Base-by-base conservation (phyloP, 2,113 vertebrate genomes). In the Petrocephalus zakoni region DNA sequence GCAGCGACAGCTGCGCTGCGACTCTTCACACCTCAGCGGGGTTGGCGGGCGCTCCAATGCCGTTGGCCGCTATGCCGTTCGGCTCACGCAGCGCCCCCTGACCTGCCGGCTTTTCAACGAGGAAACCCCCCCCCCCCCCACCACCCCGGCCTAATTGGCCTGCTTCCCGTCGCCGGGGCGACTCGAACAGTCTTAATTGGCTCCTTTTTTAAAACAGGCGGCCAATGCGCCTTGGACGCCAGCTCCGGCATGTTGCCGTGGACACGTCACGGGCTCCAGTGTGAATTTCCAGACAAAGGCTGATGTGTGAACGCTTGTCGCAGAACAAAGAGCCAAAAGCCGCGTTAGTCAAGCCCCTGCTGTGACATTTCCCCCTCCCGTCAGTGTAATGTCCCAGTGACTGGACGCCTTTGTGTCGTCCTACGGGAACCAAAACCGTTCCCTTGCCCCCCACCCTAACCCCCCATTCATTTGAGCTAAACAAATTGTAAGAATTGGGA, bases 111-210 rank as follows among this genome's bases (percentile, higher is more conserved):
- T 29, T 68, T 85, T 34, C 64, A 10, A 56, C 9, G 91, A 90
- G 89, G 90, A 90, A 87, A 29, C 10, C 2, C 25, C 61, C 61
- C n/a, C 61, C 8, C 88, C 92, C 92, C 93, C 83, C 90, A 90
- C 92, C 93, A 92, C 89, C 91, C 94, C 94, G 93, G 93, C 92
- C 93, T 96, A 95, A 96, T 95, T 95, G 94, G 94, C 94, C 92
- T 52, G 6, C 92, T 91, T 95, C 94, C 94, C 93, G 92, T 95
- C 90, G 92, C 92, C 89, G 64, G 94, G 89, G 93, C 91, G 92
- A 92, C 92, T 93, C 29, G 88, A 93, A 90, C 88, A 88, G 88
- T 94, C 89, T 90, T 95, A 95, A 95, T 95, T 95, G 94, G 93
- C 92, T 94, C 88, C 90, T 91, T 94, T 94, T 93, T 93, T 92